phyloP scores from a whole-genome alignment of 1,140 invertebrate genomes.

The Diabrotica undecimpunctata region DNA sequence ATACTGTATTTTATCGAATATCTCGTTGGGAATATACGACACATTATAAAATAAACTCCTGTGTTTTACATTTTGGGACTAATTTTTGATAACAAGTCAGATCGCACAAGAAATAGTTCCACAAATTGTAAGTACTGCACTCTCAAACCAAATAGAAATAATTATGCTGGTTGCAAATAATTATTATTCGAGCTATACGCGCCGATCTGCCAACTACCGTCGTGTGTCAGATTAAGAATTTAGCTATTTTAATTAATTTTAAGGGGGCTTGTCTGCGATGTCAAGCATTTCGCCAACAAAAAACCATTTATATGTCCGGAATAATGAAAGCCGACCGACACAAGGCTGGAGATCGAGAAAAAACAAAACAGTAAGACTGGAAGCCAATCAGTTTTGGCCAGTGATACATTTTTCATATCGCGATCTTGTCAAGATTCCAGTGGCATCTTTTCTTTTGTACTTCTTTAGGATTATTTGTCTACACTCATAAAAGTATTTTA shows the following conservation, averaged over 20 bases:
- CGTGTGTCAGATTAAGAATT: slow-evolving; percentile 18
- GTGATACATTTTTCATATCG: slow-evolving; percentile 35
- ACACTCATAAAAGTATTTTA: background rate
- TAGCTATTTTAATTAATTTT: slow-evolving; percentile 32
- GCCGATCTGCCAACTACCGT: background rate
- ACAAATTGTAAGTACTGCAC: too few relatives aligned
- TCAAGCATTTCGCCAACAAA: slow-evolving; percentile 28
- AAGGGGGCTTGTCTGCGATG: slow-evolving; percentile 24
- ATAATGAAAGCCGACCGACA: slow-evolving; percentile 31
- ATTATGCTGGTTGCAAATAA: background rate
- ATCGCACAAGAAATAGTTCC: too few relatives aligned
- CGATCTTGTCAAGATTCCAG: slow-evolving; percentile 30
- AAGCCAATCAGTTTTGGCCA: slow-evolving; percentile 31
- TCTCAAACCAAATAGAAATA: too few relatives aligned
- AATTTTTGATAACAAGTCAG: too few relatives aligned
- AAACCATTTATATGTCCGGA: slow-evolving; percentile 28
- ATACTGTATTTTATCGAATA: too few relatives aligned
- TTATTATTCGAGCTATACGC: background rate
- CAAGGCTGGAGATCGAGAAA: background rate
- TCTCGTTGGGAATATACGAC: too few relatives aligned
- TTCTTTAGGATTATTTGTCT: slow-evolving; percentile 13
- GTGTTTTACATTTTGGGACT: too few relatives aligned
- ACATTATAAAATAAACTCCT: too few relatives aligned
- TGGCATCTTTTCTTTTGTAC: slow-evolving; percentile 25
- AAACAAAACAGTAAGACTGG: slow-evolving; percentile 11